A percentile compares a stretch with the other conserved stretches of the same genome.
Evolutionary conservation across 2,888 invertebrate genomes (phyloP).

Genomic region (Cosmia pyralina): DNA sequence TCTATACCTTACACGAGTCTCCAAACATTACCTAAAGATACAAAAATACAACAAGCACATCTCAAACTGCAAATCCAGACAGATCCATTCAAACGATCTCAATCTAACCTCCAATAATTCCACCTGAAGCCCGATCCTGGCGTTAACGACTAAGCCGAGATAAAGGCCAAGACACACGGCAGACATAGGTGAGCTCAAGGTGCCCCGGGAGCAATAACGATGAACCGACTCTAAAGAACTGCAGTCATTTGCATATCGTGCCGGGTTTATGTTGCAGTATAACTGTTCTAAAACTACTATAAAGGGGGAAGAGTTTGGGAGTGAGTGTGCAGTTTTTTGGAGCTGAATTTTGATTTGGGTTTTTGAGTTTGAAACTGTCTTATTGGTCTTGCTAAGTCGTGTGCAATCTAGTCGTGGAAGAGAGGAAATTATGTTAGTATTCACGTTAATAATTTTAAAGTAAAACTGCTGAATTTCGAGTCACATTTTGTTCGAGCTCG

Average conservation of each 20-base stretch:
- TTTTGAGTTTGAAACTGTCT: background rate
- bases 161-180: constrained; percentile 66
- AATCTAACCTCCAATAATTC: constrained; percentile 65
- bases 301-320: constrained; percentile 34
- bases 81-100: constrained; percentile 52
- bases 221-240: constrained; percentile 77
- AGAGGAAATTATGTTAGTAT: background rate
- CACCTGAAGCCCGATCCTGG: constrained; percentile 55
- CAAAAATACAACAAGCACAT: background rate
- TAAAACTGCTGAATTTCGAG: no score
- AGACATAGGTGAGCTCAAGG: constrained; percentile 65
- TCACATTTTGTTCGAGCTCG: background rate
- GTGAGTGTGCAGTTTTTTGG: constrained; percentile 30
- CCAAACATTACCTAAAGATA: background rate
- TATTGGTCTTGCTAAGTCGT: background rate
- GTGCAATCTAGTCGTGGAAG: no score
- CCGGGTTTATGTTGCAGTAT: constrained; percentile 52
- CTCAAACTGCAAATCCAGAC: constrained; percentile 24
- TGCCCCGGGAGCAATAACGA: constrained; percentile 78
- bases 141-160: constrained; percentile 65
- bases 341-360: background rate
- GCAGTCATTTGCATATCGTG: constrained; percentile 81
- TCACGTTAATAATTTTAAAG: no score
- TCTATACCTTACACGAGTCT: background rate
- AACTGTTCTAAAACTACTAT: constrained; percentile 64